Conservation (phyloP, 2,888 invertebrate genomes). For the Ectemnius cavifrons region DNA sequence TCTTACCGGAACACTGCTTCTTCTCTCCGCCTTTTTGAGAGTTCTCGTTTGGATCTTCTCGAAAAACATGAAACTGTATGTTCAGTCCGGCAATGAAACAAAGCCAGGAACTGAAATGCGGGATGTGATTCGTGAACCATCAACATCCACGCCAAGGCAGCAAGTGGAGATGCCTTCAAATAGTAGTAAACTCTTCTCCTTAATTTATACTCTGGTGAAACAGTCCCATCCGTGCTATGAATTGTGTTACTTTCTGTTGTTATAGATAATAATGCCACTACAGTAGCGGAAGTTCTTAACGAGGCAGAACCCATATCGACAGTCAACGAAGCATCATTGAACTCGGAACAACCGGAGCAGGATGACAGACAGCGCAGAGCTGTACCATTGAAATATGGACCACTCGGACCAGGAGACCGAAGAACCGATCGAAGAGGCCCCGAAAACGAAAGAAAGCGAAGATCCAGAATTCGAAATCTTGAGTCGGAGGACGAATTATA, state of each 20-base stretch:
- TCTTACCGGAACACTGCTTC: constrained; percentile 77
- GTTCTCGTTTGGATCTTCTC: constrained; percentile 78
- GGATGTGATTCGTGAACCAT: constrained; percentile 39
- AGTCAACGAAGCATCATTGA: neutral
- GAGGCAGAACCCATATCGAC: constrained; percentile 11
- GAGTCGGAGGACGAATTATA: constrained; percentile 63
- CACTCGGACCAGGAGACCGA: constrained; percentile 66
- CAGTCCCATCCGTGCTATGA: neutral
- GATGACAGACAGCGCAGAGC: constrained; percentile 16
- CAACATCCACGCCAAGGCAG: neutral
- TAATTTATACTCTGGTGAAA: neutral
- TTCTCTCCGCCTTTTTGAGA: constrained; percentile 77
- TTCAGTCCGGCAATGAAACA: constrained; percentile 41
- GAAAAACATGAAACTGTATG: constrained; percentile 76
- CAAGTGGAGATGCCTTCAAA: neutral
- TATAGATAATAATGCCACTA: constrained; percentile 23
- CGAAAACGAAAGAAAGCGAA: constrained; percentile 8
- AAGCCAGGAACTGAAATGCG: constrained; percentile 53
- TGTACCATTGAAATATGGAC: constrained; percentile 64
- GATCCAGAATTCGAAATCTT: constrained; percentile 24
- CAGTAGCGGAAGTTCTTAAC: constrained; percentile 12
- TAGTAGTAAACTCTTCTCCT: neutral
- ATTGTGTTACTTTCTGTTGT: neutral
- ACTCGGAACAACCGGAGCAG: neutral
- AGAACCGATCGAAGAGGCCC: constrained; percentile 45